Percentiles rank a stretch among this genome's conserved stretches.
Conservation (phyloP, 2,113 vertebrate genomes). For the Cromileptes altivelis region DNA sequence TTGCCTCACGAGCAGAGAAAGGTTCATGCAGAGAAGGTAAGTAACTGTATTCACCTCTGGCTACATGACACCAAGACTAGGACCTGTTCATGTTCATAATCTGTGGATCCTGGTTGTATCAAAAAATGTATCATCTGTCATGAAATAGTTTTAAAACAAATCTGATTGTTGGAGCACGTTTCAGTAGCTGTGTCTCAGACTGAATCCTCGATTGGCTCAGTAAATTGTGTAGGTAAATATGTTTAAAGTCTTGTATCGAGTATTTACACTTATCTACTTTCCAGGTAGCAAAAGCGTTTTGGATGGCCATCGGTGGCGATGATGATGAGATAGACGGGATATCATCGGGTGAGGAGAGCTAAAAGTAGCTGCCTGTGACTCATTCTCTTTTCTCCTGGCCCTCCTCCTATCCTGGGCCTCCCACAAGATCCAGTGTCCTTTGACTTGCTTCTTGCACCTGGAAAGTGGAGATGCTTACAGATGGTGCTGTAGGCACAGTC, state of each 20-base stretch:
- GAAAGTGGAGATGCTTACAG: conserved; percentile 56
- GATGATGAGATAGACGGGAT: conserved; percentile 95
- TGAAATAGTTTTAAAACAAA: neutral
- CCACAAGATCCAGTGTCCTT: conserved; percentile 44
- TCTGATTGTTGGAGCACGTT: neutral
- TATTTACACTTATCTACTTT: conserved; percentile 25
- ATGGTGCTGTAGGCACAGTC: conserved; percentile 48
- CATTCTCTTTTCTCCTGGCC: conserved; percentile 36
- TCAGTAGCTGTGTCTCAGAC: neutral
- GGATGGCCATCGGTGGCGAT: conserved; percentile 98
- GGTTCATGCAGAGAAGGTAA: conserved; percentile 96
- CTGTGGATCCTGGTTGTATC: neutral
- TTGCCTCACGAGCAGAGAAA: conserved; percentile 97
- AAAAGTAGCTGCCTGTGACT: conserved; percentile 34
- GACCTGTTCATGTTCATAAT: neutral
- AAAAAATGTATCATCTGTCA: neutral
- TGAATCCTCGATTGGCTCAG: neutral
- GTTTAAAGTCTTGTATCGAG: neutral
- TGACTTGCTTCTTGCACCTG: conserved; percentile 41
- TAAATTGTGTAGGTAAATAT: neutral
- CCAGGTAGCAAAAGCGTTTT: conserved; percentile 98
- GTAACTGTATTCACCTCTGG: neutral
- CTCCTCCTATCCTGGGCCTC: conserved; percentile 47
- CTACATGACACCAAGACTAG: neutral
- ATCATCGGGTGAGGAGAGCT: conserved; percentile 96